These are phyloP conservation scores for Oxyruncus cristatus DNA, from an alignment of 2,113 vertebrate genomes.

Conservation along the genomic window DNA sequence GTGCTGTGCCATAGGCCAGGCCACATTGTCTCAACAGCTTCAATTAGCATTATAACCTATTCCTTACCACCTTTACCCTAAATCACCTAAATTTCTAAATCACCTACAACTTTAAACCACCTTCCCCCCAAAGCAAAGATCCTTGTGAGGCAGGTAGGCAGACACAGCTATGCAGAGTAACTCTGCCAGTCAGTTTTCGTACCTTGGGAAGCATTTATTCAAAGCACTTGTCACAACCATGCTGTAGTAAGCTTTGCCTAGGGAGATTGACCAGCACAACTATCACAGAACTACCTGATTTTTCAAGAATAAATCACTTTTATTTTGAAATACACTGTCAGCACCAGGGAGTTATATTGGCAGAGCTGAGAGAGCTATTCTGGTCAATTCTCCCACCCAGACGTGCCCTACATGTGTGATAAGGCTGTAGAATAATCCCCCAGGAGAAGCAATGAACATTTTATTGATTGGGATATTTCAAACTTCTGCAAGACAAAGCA, in stretches of 20 bases:
- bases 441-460: constrained; percentile 1
- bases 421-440: neutral
- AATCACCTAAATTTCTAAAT: neutral
- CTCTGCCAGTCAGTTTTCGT: neutral
- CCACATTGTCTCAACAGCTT: neutral
- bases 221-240: neutral
- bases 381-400: neutral
- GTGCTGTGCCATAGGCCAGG: neutral
- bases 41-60: neutral
- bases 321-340: constrained; percentile 28
- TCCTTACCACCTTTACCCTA: neutral
- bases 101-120: neutral
- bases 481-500: constrained; percentile 2
- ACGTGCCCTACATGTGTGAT: neutral
- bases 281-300: neutral
- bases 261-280: neutral
- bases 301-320: constrained; percentile 20
- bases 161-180: neutral
- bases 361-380: neutral
- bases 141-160: neutral
- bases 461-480: constrained; percentile 33
- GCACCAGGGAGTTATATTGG: neutral
- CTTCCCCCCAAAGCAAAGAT: neutral
- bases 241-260: neutral
- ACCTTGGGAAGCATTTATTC: neutral